phyloP scores from a whole-genome alignment of 1,140 invertebrate genomes.

The Bombus huntii region DNA sequence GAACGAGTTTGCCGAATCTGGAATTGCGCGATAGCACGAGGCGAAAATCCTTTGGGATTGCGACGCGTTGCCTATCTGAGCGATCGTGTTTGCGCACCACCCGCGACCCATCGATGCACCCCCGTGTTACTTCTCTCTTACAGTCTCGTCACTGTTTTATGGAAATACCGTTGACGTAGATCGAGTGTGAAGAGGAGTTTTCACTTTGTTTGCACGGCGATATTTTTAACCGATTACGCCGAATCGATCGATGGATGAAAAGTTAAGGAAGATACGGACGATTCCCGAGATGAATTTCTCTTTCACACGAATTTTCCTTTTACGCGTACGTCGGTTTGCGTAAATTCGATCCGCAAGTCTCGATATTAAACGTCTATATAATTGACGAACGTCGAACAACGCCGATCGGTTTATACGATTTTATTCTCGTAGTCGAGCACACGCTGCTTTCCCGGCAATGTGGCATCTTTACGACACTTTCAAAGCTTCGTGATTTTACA shows the following conservation, averaged over 20 bases:
- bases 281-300: too few species aligned
- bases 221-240: not conserved
- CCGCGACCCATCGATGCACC: slow-evolving; percentile 10
- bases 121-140: slow-evolving; percentile 1
- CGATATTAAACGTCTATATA: not conserved
- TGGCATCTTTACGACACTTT: slow-evolving; percentile 68
- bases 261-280: not conserved
- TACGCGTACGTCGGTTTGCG: too few species aligned
- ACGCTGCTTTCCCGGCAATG: slow-evolving; percentile 25
- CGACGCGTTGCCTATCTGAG: slow-evolving; percentile 1
- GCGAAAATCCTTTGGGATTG: slow-evolving; percentile 51
- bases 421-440: slow-evolving; percentile 49
- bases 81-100: slow-evolving; percentile 37
- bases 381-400: slow-evolving; percentile 41
- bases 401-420: slow-evolving; percentile 22
- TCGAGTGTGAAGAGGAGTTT: not conserved
- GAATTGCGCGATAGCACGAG: slow-evolving; percentile 41
- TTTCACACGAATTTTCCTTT: too few species aligned
- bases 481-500: slow-evolving; percentile 72
- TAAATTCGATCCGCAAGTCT: too few species aligned
- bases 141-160: slow-evolving; percentile 15
- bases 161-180: not conserved
- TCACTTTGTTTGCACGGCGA: not conserved
- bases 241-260: not conserved
- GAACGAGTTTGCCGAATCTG: slow-evolving; percentile 60